Evolutionary conservation across 2,113 vertebrate species (phyloP).

Genomic region (Oenanthe oenanthe): DNA sequence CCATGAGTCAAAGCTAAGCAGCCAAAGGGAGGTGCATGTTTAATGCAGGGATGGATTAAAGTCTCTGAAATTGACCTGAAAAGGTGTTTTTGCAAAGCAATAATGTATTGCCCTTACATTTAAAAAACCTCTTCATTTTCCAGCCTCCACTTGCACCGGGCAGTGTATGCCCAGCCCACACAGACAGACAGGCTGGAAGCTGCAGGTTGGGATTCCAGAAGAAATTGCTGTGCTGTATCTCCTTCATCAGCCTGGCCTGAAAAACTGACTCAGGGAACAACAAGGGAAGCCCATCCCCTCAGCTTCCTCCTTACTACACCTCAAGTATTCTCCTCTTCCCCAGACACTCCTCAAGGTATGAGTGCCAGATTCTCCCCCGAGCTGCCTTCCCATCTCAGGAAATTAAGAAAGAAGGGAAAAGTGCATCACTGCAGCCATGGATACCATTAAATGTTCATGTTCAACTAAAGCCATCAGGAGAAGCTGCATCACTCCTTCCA

Average conservation of each 20-base stretch:
- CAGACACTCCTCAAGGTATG: background rate
- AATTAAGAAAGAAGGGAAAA: fast-evolving
- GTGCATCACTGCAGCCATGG: background rate
- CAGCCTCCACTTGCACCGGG: background rate
- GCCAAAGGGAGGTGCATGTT: background rate
- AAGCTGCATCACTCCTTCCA: background rate
- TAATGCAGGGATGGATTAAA: background rate
- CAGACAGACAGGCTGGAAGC: background rate
- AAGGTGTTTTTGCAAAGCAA: background rate
- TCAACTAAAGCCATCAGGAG: background rate
- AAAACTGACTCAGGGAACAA: background rate
- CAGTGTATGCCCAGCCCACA: background rate
- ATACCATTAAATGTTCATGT: too few species aligned
- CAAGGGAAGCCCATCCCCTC: background rate
- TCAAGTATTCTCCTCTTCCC: background rate
- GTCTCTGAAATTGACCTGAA: background rate
- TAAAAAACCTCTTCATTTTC: background rate
- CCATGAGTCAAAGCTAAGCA: background rate
- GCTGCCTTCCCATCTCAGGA: background rate
- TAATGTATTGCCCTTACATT: background rate
- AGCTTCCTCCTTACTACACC: background rate
- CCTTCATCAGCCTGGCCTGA: background rate
- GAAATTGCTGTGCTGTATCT: background rate
- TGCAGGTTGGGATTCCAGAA: background rate
- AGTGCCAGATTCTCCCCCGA: background rate